Base-by-base conservation (phyloP, 2,888 invertebrate species). In the Gymnoscelis rufifasciata region DNA sequence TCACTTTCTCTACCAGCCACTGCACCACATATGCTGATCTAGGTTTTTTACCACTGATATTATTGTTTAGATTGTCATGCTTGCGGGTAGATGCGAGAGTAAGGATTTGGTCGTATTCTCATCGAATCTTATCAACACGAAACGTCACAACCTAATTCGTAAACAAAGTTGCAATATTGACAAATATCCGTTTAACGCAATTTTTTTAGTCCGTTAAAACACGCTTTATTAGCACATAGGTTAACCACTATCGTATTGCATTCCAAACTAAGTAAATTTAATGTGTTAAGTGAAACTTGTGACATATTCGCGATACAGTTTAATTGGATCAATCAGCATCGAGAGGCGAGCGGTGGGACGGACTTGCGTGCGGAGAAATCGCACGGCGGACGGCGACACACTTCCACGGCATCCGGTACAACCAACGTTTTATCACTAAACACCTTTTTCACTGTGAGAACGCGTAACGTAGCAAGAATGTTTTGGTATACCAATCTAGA, bases 351-450 rank as follows among this genome's bases (percentile, higher is more conserved):
- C 70, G 64, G 74, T 63, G 66, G 66, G 65, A 64, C 74, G 77
- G 74, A 78, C 76, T 76, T 79, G 83, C 87, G 84, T 86, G 75
- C 73, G 60, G 84, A 68, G 87, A 88, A 88, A 88, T 87, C 87
- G 78, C 59, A 45, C 47, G 56, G 53, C 71, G 66, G 65, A 60
- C 74, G 57, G 59, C 74, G 82, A 64, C 83, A 82, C 79, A 83
- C 81, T 82, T 83, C 57, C 30, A 37, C 61, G 59, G 68, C 58
- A 80, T 78, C 83, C 82, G 82, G 79, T 64, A 75, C 59, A 52
- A 57, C 51, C 51, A 58, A 57, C 59, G 57, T 38, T 57, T 59
- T 23, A 60, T 57, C 52, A 62, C 56, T 45, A 51, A 44, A 24
- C 43, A 47, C 39, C 40, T 43, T 26, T 36, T 41, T 13, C 7